Evolutionary conservation across 2,888 invertebrate genomes (phyloP).

Genomic region (Epinotia ramella): DNA sequence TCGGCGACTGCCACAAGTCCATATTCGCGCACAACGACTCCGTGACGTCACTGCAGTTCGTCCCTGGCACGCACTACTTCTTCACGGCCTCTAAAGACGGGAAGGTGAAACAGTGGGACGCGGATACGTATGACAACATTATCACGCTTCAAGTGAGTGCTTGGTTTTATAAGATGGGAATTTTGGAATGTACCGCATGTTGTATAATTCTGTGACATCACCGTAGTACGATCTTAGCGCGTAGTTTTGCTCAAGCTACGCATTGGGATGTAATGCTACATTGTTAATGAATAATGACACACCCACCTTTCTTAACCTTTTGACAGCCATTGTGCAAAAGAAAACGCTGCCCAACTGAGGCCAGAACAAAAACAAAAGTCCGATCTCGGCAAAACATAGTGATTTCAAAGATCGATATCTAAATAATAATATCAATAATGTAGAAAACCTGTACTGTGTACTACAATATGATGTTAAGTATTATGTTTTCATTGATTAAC

Average conservation of each 20-base stretch:
- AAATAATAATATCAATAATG: too few species aligned
- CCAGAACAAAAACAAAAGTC: too few species aligned
- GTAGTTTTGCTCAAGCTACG: constrained; percentile 95
- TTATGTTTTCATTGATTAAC: too few species aligned
- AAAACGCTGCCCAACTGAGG: too few species aligned
- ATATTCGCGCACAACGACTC: constrained; percentile 98
- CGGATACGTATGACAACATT: constrained; percentile 95
- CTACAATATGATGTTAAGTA: too few species aligned
- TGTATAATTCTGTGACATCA: constrained; percentile 96
- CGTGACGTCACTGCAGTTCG: constrained; percentile 94
- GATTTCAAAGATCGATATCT: too few species aligned
- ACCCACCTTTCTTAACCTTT: too few species aligned
- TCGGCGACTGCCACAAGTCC: constrained; percentile 98
- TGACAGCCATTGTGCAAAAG: too few species aligned
- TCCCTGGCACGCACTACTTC: constrained; percentile 96
- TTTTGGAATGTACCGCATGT: constrained; percentile 98
- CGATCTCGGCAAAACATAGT: too few species aligned
- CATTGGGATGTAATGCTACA: constrained; percentile 93
- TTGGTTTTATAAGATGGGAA: constrained; percentile 76
- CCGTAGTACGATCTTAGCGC: constrained; percentile 95
- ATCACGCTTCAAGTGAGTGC: constrained; percentile 91
- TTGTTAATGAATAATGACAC: too few species aligned
- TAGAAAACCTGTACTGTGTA: too few species aligned
- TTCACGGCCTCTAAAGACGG: constrained; percentile 98
- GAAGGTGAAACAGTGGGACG: constrained; percentile 98